These are phyloP conservation scores for Glareola pratincola DNA, from an alignment of 2,113 vertebrate genomes.

Conservation along the genomic window DNA sequence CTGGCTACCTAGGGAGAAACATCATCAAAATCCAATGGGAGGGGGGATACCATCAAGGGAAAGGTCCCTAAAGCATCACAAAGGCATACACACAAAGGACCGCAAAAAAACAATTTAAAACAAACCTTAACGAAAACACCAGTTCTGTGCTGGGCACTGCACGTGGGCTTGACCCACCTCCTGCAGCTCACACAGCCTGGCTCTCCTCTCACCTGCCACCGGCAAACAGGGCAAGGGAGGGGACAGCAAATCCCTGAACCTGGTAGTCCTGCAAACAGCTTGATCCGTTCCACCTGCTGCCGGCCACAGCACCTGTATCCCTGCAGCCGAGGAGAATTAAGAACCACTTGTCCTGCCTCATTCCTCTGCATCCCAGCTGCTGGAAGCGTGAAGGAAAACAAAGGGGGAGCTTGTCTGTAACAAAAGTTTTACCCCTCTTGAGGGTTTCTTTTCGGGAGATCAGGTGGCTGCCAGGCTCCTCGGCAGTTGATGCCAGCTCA, in stretches of 20 bases:
- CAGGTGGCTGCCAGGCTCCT: neutral
- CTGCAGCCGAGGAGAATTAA: neutral
- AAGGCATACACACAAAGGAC: neutral
- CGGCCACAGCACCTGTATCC: accelerated
- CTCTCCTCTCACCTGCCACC: neutral
- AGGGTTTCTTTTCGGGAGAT: neutral
- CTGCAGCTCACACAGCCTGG: neutral
- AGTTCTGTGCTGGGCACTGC: neutral
- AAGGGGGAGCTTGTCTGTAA: neutral
- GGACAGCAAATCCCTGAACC: neutral
- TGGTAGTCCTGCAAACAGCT: neutral
- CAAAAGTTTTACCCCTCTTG: neutral
- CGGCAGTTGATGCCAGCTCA: neutral
- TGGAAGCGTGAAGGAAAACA: neutral
- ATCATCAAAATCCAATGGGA: neutral
- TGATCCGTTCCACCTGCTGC: neutral
- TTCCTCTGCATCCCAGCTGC: neutral
- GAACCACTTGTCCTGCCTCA: neutral
- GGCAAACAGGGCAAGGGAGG: neutral
- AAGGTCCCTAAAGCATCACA: neutral
- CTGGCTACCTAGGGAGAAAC: neutral
- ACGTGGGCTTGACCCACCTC: neutral
- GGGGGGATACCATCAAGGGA: neutral
- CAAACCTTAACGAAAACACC: neutral
- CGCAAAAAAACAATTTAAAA: neutral